These are phyloP conservation scores for Panthera tigris DNA, from an alignment of 2,113 vertebrate species.

Conservation along the genomic window DNA sequence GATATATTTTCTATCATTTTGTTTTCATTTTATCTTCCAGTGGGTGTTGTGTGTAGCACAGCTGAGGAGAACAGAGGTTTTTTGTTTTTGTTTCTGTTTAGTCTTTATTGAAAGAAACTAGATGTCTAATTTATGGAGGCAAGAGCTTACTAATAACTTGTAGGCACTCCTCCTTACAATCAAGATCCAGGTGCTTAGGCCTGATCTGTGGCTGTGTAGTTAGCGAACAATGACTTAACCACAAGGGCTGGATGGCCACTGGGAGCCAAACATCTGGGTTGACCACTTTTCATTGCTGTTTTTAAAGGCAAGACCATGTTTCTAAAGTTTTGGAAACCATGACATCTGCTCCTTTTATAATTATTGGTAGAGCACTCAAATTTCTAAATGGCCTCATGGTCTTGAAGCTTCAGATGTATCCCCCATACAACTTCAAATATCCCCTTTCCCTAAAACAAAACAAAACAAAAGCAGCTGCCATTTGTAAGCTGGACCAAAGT, in stretches of 20 bases:
- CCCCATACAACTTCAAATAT: background rate
- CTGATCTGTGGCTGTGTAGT: background rate
- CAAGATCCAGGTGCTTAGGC: background rate
- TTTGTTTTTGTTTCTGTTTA: background rate
- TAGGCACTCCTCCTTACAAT: background rate
- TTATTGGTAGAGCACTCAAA: background rate
- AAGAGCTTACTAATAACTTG: background rate
- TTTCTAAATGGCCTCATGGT: background rate
- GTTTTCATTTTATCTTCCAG: background rate
- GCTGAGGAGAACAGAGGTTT: background rate
- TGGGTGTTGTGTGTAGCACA: background rate
- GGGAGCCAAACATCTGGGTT: slow-evolving; percentile 17
- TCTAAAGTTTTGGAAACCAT: background rate
- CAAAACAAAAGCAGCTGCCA: background rate
- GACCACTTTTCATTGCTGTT: background rate
- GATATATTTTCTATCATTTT: background rate
- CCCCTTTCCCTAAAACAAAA: too few species aligned
- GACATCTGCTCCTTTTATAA: background rate
- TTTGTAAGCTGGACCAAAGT: background rate
- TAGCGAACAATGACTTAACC: background rate
- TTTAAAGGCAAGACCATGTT: slow-evolving; percentile 31
- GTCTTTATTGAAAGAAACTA: background rate
- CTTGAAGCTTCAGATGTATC: background rate
- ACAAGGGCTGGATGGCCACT: background rate
- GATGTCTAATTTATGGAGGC: background rate